Evolutionary conservation across 2,797 vertebrate species (phyloP), one percentile per base, ranked within the genome.

Genomic region (Sebastes oblongus): DNA sequence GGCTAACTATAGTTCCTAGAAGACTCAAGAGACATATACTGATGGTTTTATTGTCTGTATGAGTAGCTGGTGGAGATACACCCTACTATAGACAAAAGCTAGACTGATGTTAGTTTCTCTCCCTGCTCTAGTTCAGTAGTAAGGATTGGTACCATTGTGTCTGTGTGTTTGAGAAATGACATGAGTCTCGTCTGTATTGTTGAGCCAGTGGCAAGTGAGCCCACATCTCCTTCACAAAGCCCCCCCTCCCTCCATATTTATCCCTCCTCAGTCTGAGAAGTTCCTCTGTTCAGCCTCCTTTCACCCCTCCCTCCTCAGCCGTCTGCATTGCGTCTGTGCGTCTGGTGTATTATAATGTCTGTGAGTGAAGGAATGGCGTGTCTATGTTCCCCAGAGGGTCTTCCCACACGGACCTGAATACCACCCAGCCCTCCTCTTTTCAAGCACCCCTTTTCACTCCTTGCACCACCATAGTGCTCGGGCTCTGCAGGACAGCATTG

Each of bases 331-430:
- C 80, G 80, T 78, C 79, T 81, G 82, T 81, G 65, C 50, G 64
- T 32, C 86, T 81, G 82, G 68, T 73, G 73, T 90, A 82, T 62
- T 90, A 83, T 87, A 87, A 88, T 89, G 89, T 91, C 78, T 80
- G 73, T 83, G 88, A 86, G 88, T 90, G 85, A 92, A 87, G 92
- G 72, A 89, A 91, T 92, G 92, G 91, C 32, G 82, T 90, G 92
- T 91, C 89, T 92, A 82, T 80, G 77, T 79, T 78, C 78, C 85
- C 81, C 82, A 18, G 78, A 81, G 79, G 89, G 86, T 90, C 93
- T 94, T 95, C 94, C 91, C 94, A 94, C 87, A 88, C 70, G n/a
- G 83, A 75, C 61, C 75, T 93, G 83, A 91, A 93, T 91, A 77
- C 78, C 22, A 80, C 85, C 86, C 86, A 70, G 29, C 88, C 88